Conservation (phyloP, 2,797 vertebrate genomes). For the Notamacropus eugenii region DNA sequence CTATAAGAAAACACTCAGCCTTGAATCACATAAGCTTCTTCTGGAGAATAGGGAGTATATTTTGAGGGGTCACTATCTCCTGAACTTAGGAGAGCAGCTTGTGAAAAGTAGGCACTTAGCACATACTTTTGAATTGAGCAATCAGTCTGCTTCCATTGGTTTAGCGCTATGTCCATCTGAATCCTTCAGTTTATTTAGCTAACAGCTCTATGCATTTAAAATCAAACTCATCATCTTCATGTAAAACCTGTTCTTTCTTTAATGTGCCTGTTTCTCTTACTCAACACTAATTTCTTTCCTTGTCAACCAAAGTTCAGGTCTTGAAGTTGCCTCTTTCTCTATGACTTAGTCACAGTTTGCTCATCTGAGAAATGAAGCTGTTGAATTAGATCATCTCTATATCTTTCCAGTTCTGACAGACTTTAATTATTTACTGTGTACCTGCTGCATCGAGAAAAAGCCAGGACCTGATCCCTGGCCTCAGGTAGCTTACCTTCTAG, state of each 20-base stretch:
- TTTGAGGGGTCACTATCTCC: not conserved
- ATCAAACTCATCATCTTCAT: not conserved
- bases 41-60: not conserved
- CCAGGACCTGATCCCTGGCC: not conserved
- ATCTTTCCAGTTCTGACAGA: not conserved
- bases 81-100: not conserved
- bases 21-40: not conserved
- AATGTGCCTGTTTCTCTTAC: not conserved
- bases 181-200: not conserved
- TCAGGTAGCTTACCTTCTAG: not conserved
- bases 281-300: not conserved
- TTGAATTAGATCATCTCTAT: not conserved
- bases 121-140: not conserved
- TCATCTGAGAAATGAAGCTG: not conserved
- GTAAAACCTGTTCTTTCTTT: not conserved
- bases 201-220: not conserved
- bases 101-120: not conserved
- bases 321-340: not conserved
- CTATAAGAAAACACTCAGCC: not conserved
- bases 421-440: not conserved
- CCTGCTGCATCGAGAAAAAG: not conserved
- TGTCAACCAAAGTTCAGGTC: not conserved
- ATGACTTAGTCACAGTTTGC: not conserved
- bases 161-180: not conserved
- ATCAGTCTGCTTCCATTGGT: not conserved